Percentiles rank a stretch among this genome's conserved stretches.
Evolutionary conservation across 2,888 invertebrate genomes (phyloP).

Genomic region (Bedellia somnulentella): DNA sequence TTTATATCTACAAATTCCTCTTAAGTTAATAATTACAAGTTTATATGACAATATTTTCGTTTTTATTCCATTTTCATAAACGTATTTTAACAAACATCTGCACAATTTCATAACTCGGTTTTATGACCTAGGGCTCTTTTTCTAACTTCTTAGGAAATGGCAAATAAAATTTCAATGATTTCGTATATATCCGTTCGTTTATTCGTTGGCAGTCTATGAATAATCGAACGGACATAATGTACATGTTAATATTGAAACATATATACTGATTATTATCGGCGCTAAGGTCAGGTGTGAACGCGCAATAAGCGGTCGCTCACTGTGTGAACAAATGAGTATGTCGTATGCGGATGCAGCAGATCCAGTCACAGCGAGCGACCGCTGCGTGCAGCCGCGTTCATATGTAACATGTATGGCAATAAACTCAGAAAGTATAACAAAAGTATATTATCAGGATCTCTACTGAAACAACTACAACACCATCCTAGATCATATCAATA

Average conservation of each 20-base stretch:
- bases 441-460: slow-evolving; percentile 56
- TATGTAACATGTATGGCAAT: too few relatives aligned
- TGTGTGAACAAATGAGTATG: slow-evolving; percentile 11
- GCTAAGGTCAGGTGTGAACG: slow-evolving; percentile 15
- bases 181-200: too few relatives aligned
- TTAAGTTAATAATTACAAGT: slow-evolving; percentile 60
- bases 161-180: slow-evolving; percentile 58
- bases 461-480: slow-evolving; percentile 55
- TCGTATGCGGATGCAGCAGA: slow-evolving; percentile 6
- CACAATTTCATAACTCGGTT: slow-evolving; percentile 59
- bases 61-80: slow-evolving; percentile 59
- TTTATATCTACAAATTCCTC: slow-evolving; percentile 28
- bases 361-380: slow-evolving; percentile 9
- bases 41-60: slow-evolving; percentile 59
- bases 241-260: slow-evolving; percentile 46
- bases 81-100: slow-evolving; percentile 59
- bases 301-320: neutral
- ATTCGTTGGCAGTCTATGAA: slow-evolving; percentile 54
- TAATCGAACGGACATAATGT: slow-evolving; percentile 54
- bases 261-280: slow-evolving; percentile 26
- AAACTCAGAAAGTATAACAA: slow-evolving; percentile 52
- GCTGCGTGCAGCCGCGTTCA: slow-evolving; percentile 18
- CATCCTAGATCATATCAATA: slow-evolving; percentile 62
- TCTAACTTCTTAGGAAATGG: slow-evolving; percentile 59
- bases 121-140: slow-evolving; percentile 57